Evolutionary conservation across 2,888 invertebrate species (phyloP), one percentile per base, ranked within the genome.

Genomic region (Lacanobia oleracea): DNA sequence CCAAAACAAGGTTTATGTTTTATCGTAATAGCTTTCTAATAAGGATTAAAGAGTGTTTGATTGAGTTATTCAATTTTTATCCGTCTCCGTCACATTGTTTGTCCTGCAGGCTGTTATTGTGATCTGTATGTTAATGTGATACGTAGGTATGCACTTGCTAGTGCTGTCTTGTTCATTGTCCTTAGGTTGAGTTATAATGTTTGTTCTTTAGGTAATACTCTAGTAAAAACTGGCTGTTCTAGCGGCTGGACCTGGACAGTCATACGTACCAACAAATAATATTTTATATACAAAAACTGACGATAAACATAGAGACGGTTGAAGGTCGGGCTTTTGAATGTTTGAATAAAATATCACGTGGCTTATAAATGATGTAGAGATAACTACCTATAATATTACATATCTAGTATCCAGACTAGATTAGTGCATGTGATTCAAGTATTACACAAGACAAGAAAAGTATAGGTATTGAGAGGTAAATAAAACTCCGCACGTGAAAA

Each of bases 271-370:
- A 27, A 57, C 18, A 37, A 61, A 64, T 43, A 51, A 56, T 51
- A 51, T 62, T 57, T 74, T 51, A 51, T 62, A 45, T 18, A 48
- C 40, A 79, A 76, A 43, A 51, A 45, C 43, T 51, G 37, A 43
- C 12, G 27, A 23, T 51, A 51, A 40, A 67, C 27, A 27, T 27
- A 51, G 1, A 54, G 37, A 27, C 62, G 37, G 62, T 66, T 65
- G 67, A 67, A 84, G 67, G 77, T 72, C 61, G 54, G 23, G n/a
- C 7, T 53, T 63, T 64, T 45, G 40, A 77, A 60, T 67, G 21
- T 74, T 71, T 74, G 68, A 74, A 67, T 74, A 77, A 67, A 74
- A 77, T 71, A 67, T 84, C 84, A 78, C 81, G 77, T 77, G 81
- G 70, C 51, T 45, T 27, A 50, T 53, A 75, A 43, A 59, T 45